Conservation (phyloP, 2,888 invertebrate genomes). For the Rotaria sp. region DNA sequence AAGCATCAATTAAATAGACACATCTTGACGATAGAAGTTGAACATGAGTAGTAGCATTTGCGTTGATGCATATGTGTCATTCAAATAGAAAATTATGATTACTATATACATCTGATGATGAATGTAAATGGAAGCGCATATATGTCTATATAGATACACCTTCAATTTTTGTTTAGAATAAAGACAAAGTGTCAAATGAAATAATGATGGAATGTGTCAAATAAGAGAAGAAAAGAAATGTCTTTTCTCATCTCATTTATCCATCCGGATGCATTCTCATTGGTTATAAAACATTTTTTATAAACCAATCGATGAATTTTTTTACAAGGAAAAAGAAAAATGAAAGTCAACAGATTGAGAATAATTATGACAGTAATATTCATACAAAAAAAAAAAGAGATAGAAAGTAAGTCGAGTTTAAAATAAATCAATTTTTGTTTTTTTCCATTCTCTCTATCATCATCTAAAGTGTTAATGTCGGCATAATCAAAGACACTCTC, state of each 20-base stretch:
- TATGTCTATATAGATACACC: neutral
- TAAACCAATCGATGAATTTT: constrained; percentile 3
- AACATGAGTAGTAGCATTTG: neutral
- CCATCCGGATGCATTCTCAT: neutral
- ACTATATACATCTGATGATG: neutral
- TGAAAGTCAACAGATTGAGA: neutral
- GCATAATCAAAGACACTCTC: neutral
- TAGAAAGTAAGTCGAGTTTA: neutral
- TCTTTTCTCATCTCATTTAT: neutral
- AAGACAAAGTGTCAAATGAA: constrained; percentile 22
- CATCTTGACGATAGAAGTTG: constrained; percentile 11
- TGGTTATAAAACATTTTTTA: neutral
- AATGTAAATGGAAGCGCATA: constrained; percentile 6
- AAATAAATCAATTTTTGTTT: constrained; percentile 1
- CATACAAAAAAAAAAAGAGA: neutral
- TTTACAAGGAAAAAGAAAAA: neutral
- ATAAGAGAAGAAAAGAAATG: neutral
- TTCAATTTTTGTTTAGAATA: constrained; percentile 14
- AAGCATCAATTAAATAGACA: constrained; percentile 9
- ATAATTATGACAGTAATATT: neutral
- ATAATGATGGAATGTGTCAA: neutral
- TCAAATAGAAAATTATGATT: constrained; percentile 12
- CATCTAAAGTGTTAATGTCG: neutral
- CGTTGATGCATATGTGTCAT: neutral
- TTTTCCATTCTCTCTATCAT: neutral